Base-by-base conservation (phyloP, 2,797 vertebrate species). In the Neosilurus mollespiculum region DNA sequence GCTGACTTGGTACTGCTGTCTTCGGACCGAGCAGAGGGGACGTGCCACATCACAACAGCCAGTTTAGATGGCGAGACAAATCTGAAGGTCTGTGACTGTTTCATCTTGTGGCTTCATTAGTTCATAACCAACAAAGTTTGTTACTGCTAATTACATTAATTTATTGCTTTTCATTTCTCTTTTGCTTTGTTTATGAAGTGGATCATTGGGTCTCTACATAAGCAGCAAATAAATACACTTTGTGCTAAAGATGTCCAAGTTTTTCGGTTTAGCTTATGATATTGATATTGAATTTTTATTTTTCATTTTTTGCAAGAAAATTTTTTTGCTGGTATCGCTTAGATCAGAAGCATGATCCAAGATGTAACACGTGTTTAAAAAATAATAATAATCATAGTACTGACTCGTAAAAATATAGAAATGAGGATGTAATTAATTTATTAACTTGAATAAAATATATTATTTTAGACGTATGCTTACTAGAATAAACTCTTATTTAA, bases 31-130 rank as follows among this genome's bases (percentile, higher is more conserved):
- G 91, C 83, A 0, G 95, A 98, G 1, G 98, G 98, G 79, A 98
- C 97, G 4, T 99, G 98, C 91, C 97, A 99, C 16, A 95, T 99
- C 87, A 99, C 98, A 88, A 98, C 98, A 1, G 95, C 98, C 86
- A 99, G 97, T 89, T 94, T 99, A 82, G 98, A 99, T 62, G 98
- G 98, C 89, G 98, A 99, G 90, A 99, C 98, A 20, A 99, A 99
- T 88, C 95, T 99, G 56, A 99, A 99, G 97, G 98, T 98, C 51
- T 86, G 91, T 75, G 37, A 43, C n/a, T 61, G 7, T 34, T 30
- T 67, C 16, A 22, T 10, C 1, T 10, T 54, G 49, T 79, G 78
- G 30, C 16, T 66, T 65, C 7, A 26, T 51, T 22, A n/a, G 4
- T 67, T n/a, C 34, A 9, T 11, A n/a, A 30, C 30, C n/a, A 16